Evolutionary conservation across 2,797 vertebrate species (phyloP).

Genomic region (Lophius americanus): DNA sequence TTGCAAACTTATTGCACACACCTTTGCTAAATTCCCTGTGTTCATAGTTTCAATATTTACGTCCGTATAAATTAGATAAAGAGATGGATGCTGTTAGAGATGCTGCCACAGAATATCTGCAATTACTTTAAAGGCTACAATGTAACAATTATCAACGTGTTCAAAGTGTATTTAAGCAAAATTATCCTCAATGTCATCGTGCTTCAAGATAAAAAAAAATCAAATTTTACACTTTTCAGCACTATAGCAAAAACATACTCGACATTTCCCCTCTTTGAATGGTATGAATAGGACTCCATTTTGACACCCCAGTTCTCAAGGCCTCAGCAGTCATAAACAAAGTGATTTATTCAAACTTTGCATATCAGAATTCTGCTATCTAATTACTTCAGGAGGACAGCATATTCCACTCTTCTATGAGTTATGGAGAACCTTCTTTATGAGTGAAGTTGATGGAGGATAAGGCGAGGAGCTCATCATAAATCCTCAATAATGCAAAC

Average conservation of each 20-base stretch:
- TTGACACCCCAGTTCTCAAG: slow-evolving; percentile 72
- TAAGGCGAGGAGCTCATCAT: slow-evolving; percentile 82
- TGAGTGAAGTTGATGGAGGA: slow-evolving; percentile 88
- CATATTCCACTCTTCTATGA: slow-evolving; percentile 83
- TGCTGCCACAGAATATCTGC: not conserved
- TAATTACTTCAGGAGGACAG: slow-evolving; percentile 84
- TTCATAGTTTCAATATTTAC: too few species aligned
- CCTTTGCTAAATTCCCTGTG: too few species aligned
- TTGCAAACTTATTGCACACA: not conserved
- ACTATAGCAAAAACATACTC: slow-evolving; percentile 20
- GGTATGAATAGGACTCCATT: slow-evolving; percentile 46
- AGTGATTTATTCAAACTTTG: slow-evolving; percentile 87
- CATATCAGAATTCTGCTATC: slow-evolving; percentile 85
- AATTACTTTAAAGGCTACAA: too few species aligned
- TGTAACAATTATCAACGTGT: too few species aligned
- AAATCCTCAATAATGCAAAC: slow-evolving; percentile 89
- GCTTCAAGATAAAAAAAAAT: slow-evolving; percentile 27
- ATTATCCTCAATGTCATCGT: slow-evolving; percentile 8
- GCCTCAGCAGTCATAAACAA: slow-evolving; percentile 84
- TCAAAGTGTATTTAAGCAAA: not conserved
- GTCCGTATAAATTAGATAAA: too few species aligned
- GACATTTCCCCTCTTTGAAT: slow-evolving; percentile 17
- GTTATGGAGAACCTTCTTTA: slow-evolving; percentile 87
- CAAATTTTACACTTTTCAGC: slow-evolving; percentile 18
- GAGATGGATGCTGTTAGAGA: not conserved